Evolutionary conservation across 1,140 invertebrate genomes (phyloP).

Genomic region (Meloidogyne exigua): DNA sequence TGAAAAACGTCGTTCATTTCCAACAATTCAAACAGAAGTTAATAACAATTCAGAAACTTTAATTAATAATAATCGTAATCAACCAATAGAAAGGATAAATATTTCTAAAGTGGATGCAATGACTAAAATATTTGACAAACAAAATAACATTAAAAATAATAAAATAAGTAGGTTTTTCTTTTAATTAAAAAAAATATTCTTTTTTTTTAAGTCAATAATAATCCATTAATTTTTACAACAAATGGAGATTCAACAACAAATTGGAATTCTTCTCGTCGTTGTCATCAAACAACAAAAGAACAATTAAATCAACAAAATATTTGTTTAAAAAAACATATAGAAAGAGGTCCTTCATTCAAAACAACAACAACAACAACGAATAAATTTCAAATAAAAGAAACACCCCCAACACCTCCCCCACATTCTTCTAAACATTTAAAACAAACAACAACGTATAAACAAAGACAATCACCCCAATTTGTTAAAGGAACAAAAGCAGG

Average conservation of each 20-base stretch:
- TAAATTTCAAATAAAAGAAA: constrained; percentile 4
- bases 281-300: background rate
- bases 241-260: background rate
- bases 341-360: background rate
- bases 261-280: background rate
- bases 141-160: background rate
- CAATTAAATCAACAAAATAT: background rate
- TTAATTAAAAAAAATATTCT: too few relatives aligned
- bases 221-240: background rate
- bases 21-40: constrained; percentile 42
- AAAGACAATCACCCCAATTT: background rate
- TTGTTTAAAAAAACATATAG: background rate
- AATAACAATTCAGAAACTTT: constrained; percentile 10
- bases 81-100: constrained; percentile 47
- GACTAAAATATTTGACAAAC: constrained; percentile 52
- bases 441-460: background rate
- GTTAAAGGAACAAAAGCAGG: constrained; percentile 4
- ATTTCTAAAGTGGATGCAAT: constrained; percentile 58
- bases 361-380: background rate
- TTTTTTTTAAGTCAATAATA: background rate
- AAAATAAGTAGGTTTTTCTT: too few relatives aligned
- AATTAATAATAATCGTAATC: background rate
- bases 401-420: background rate
- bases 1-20: constrained; percentile 57
- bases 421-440: constrained; percentile 1